phyloP scores from a whole-genome alignment of 2,113 vertebrate genomes.

The Tragelaphus strepsiceros region DNA sequence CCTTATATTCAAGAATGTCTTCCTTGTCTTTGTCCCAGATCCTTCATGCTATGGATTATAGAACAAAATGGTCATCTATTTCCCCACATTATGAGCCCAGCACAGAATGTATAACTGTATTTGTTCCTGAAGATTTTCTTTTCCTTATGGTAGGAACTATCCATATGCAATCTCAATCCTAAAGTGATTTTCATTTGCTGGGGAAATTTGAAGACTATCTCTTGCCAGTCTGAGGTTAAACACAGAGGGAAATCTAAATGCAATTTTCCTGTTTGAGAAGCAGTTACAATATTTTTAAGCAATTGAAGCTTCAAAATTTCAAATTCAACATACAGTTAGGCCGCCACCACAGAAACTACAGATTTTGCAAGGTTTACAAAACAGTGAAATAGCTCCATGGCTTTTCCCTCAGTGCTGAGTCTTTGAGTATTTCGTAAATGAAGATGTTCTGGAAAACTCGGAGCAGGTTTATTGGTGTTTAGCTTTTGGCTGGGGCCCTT shows the following conservation, averaged over 20 bases:
- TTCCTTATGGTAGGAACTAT: constrained; percentile 40
- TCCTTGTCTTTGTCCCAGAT: constrained; percentile 46
- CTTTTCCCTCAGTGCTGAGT: background rate
- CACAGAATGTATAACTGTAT: constrained; percentile 34
- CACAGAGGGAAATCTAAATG: constrained; percentile 66
- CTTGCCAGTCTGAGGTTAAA: constrained; percentile 70
- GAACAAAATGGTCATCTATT: constrained; percentile 41
- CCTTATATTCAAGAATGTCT: constrained; percentile 45
- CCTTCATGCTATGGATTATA: constrained; percentile 30
- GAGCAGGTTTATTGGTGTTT: constrained; percentile 34
- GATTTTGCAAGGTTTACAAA: constrained; percentile 64
- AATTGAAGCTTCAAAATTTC: constrained; percentile 67
- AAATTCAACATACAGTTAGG: constrained; percentile 59
- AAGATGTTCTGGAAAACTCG: constrained; percentile 19
- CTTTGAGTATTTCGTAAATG: constrained; percentile 28
- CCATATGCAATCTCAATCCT: constrained; percentile 62
- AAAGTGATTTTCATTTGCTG: constrained; percentile 71
- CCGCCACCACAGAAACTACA: constrained; percentile 16
- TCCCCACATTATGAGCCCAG: background rate
- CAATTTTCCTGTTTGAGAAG: constrained; percentile 71
- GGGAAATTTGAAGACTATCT: constrained; percentile 66
- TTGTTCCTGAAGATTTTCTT: constrained; percentile 58
- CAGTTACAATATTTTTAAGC: constrained; percentile 74
- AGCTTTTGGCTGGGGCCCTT: constrained; percentile 52
- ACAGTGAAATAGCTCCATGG: constrained; percentile 10